Evolutionary conservation across 2,113 vertebrate genomes (phyloP), one percentile per base, ranked within the genome.

Genomic region (Thamnaconus septentrionalis): DNA sequence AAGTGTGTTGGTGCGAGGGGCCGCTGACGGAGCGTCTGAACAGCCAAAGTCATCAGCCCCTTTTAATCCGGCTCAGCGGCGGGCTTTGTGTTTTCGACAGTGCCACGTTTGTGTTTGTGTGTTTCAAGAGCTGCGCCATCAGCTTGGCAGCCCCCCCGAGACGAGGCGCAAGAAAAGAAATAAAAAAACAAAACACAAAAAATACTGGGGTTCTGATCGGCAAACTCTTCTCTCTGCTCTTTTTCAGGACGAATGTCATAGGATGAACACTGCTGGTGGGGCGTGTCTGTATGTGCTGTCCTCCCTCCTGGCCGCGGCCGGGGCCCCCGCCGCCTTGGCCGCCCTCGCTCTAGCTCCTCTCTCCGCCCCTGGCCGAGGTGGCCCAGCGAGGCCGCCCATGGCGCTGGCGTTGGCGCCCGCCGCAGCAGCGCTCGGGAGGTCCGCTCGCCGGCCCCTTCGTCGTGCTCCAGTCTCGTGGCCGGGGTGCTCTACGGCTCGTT

Each of bases 261-360:
- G 96, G 97, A 99, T 99, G 96, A 98, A 94, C 95, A 94, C 97
- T 96, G 96, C 94, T 96, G 95, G 94, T 94, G 94, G 94, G 94
- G 94, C 98, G 94, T 97, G 96, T 96, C 94, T 98, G 94, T 95
- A 94, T 98, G 94, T 98, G 94, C 97, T 98, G 89, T 96, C 92
- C 89, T 97, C 94, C 89, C 89, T 96, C 92, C 91, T 97, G 91
- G 93, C 93, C 88, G 92, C 96, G 92, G 88, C 85, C 77, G 87
- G 90, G 88, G 86, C 80, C 76, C 85, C 88, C 86, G 87, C 85
- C 82, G 81, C 86, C 18, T 69, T 75, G 80, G 86, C 77, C 64
- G 83, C 83, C 80, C 80, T 90, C 40, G 64, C 79, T 80, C 74
- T 86, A 67, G 83, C 83, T 67, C 86, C 87, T 51, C 76, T 88